Conservation (phyloP, 2,113 vertebrate genomes). For the Chaetops frenatus region DNA sequence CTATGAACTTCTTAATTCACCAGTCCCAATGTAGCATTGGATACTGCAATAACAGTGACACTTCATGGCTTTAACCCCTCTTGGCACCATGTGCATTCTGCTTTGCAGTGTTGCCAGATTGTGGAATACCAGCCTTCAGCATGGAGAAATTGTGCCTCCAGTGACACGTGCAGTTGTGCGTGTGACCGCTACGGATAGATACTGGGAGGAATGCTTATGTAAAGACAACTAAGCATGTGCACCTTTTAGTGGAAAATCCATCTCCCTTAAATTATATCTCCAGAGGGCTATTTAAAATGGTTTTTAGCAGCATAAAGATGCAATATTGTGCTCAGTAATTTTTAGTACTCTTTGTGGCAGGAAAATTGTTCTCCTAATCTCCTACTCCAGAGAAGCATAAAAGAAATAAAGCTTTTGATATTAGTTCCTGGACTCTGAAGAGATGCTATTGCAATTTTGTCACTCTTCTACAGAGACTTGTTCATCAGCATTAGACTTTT, state of each 20-base stretch:
- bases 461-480: background rate
- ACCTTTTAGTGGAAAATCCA: background rate
- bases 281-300: background rate
- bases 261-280: background rate
- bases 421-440: background rate
- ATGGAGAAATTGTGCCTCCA: background rate
- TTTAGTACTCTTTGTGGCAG: background rate
- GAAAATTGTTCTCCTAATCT: background rate
- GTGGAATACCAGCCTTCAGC: background rate
- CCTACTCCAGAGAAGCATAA: background rate
- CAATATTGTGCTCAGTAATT: background rate
- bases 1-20: background rate
- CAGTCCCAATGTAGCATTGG: background rate
- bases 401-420: background rate
- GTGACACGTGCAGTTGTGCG: accelerated
- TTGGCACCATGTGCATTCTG: background rate
- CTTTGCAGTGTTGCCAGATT: background rate
- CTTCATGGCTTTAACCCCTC: background rate
- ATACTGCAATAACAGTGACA: background rate
- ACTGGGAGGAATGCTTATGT: background rate
- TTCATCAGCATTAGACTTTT: background rate
- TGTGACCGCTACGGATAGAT: background rate
- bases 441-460: background rate
- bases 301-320: background rate
- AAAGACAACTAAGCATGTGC: background rate